These are phyloP conservation scores for Cyaniris semiargus DNA, from an alignment of 2,888 invertebrate species.

Conservation along the genomic window DNA sequence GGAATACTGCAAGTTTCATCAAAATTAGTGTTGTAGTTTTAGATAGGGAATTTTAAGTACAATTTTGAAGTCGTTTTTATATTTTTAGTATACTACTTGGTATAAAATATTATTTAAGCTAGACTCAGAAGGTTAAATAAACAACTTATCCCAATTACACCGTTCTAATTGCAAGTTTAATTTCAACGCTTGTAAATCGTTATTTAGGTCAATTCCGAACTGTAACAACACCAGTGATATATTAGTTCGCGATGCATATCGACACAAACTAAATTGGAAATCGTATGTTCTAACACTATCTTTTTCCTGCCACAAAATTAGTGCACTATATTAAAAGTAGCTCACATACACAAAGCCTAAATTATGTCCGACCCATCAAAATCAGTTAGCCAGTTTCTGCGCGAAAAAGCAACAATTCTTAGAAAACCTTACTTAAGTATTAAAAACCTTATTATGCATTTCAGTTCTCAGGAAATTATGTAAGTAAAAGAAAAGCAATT, in stretches of 20 bases:
- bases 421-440: neutral
- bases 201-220: neutral
- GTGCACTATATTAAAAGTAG: too few species aligned
- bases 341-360: too few species aligned
- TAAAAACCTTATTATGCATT: neutral
- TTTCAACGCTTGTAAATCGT: neutral
- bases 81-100: too few species aligned
- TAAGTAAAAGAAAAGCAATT: neutral
- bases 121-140: too few species aligned
- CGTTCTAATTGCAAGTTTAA: constrained; percentile 3
- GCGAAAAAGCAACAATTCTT: neutral
- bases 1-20: too few species aligned
- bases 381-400: too few species aligned
- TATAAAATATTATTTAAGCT: too few species aligned
- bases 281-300: neutral
- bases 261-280: neutral
- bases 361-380: neutral
- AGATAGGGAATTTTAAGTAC: too few species aligned
- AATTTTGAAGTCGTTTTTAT: too few species aligned
- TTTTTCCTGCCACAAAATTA: neutral
- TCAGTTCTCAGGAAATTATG: neutral
- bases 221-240: neutral
- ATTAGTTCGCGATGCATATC: neutral
- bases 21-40: too few species aligned
- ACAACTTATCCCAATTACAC: neutral